Base-by-base conservation (phyloP, 2,888 invertebrate genomes). In the Synanthedon formicaeformis region DNA sequence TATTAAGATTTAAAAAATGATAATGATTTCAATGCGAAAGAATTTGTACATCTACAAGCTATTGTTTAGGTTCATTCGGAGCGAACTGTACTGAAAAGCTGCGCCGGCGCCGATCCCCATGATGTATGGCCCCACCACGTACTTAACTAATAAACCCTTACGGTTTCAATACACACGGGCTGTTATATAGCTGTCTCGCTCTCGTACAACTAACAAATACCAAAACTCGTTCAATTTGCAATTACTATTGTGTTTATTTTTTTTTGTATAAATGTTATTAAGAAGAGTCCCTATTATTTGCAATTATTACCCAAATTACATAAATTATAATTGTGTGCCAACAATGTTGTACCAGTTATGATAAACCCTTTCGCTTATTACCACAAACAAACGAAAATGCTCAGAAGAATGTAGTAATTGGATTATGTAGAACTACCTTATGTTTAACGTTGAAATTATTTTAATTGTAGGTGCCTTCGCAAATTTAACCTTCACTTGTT, bases 61-160 rank as follows among this genome's bases (percentile, higher is more conserved):
- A 4, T 27, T 8, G 8, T 27, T 27, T 27, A 27, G 8, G 34
- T 45, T 14, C 13, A 45, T 14, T n/a, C 13, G 45, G 45, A n/a
- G 45, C 6, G 45, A 45, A 45, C 45, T 45, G 45, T 45, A 45
- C 45, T 12, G n/a, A 14, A 45, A 45, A 45, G 45, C 45, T 75
- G 79, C 78, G 78, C 75, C 63, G 81, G 82, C 83, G 85, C 82
- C 83, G 78, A 60, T 65, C 58, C 54, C 65, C 68, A 70, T 85
- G 83, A 85, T 79, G 71, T 77, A 84, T 81, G 78, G 77, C 75
- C 78, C 78, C 74, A 72, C 81, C 75, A 78, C 76, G 74, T 67
- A 73, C 67, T 78, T 72, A 66, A 71, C 78, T 81, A 81, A 79
- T 83, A 80, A 78, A 75, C 75, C 73, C 75, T 78, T 73, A 71